Conservation (phyloP, 2,113 vertebrate genomes). For the Bubo scandiacus region DNA sequence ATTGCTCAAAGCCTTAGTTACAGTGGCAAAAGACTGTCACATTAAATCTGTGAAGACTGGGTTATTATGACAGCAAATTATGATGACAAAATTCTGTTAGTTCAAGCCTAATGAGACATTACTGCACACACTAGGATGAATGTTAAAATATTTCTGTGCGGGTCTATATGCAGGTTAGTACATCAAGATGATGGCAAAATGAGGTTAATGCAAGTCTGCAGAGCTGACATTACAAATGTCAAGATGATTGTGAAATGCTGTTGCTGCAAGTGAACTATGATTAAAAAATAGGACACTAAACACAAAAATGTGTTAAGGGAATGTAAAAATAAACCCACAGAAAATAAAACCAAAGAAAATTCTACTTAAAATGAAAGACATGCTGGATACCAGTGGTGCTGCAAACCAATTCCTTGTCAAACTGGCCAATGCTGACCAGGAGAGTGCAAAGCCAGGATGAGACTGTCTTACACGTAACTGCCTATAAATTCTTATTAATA, state of each 20-base stretch:
- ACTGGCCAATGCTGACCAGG: background rate
- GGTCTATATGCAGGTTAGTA: slow-evolving; percentile 45
- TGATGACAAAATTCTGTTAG: slow-evolving; percentile 66
- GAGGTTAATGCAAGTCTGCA: slow-evolving; percentile 49
- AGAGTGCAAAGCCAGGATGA: background rate
- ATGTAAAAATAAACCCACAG: slow-evolving; percentile 2
- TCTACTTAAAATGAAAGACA: background rate
- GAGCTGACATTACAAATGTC: slow-evolving; percentile 39
- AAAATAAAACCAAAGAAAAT: background rate
- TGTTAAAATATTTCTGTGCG: slow-evolving; percentile 36
- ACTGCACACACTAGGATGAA: slow-evolving; percentile 45
- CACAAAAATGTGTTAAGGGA: background rate
- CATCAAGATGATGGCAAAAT: slow-evolving; percentile 56
- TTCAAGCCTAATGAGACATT: slow-evolving; percentile 69
- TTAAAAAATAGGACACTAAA: slow-evolving; percentile 38
- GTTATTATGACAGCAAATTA: slow-evolving; percentile 65
- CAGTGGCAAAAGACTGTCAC: slow-evolving; percentile 44
- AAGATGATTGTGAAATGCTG: slow-evolving; percentile 56
- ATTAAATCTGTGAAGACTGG: slow-evolving; percentile 52
- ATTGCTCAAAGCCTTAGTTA: slow-evolving; percentile 31
- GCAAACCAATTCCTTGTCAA: background rate
- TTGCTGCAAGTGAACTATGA: slow-evolving; percentile 8
- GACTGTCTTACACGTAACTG: background rate
- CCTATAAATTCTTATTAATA: background rate
- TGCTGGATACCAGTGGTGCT: background rate